Conservation (phyloP, 1,140 invertebrate genomes). For the Pachypeltis micranthus region DNA sequence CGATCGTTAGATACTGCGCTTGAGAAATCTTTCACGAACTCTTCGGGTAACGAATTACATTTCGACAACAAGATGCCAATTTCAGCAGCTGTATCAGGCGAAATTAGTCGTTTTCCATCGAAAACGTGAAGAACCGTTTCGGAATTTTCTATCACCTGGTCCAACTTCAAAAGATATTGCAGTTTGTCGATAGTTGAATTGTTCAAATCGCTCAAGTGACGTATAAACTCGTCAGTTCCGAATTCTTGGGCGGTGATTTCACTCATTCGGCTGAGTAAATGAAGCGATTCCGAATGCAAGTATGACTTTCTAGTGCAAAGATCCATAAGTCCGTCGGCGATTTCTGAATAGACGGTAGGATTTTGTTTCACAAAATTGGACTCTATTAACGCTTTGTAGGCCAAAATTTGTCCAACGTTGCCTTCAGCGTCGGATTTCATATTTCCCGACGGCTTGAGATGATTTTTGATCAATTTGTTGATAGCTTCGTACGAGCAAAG, state of each 20-base stretch:
- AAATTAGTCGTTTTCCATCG: neutral
- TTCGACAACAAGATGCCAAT: neutral
- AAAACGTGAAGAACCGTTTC: neutral
- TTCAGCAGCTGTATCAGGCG: neutral
- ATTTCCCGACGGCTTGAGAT: neutral
- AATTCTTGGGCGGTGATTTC: neutral
- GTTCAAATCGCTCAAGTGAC: neutral
- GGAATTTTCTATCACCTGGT: neutral
- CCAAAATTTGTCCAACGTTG: slow-evolving; percentile 1
- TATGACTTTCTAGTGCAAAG: slow-evolving; percentile 2
- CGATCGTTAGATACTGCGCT: neutral
- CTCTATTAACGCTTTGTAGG: neutral
- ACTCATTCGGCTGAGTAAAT: neutral
- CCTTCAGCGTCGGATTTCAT: neutral
- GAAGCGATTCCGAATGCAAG: neutral
- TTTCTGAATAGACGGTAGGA: neutral
- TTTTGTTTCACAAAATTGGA: neutral
- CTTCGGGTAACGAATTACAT: neutral
- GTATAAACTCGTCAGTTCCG: neutral
- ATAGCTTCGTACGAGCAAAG: neutral
- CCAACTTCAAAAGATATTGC: neutral
- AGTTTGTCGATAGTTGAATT: slow-evolving; percentile 9
- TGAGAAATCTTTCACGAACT: neutral
- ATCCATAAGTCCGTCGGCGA: neutral
- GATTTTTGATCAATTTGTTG: neutral